Percentiles rank a stretch among this genome's conserved stretches.
Conservation (phyloP, 2,113 vertebrate genomes). For the Protomyctophum bolini region DNA sequence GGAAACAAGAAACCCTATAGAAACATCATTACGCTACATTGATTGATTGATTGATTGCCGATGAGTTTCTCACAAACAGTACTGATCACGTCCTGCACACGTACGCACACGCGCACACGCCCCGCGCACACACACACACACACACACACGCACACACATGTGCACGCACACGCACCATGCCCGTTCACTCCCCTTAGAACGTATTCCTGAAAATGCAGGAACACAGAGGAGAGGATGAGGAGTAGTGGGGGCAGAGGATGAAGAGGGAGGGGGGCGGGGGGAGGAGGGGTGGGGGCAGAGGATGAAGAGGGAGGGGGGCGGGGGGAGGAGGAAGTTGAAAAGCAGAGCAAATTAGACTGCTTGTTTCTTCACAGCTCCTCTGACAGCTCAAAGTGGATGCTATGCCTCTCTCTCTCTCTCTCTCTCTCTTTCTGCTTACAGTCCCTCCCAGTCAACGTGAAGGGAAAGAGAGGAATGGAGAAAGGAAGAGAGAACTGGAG, state of each 20-base stretch:
- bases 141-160: neutral
- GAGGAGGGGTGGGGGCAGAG: neutral
- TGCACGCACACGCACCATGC: slow-evolving; percentile 11
- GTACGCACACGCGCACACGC: too few species aligned
- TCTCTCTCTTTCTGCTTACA: slow-evolving; percentile 43
- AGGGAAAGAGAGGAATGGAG: neutral
- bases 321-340: slow-evolving; percentile 55
- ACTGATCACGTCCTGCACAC: too few species aligned
- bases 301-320: slow-evolving; percentile 1
- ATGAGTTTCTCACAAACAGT: too few species aligned
- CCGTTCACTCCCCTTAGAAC: neutral
- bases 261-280: slow-evolving; percentile 36
- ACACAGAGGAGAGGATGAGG: slow-evolving; percentile 35
- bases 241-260: too few species aligned
- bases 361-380: slow-evolving; percentile 72
- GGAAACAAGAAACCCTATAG: too few species aligned
- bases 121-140: too few species aligned
- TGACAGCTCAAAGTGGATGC: slow-evolving; percentile 53
- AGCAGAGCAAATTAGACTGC: slow-evolving; percentile 72
- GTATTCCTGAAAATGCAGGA: slow-evolving; percentile 22
- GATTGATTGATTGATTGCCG: too few species aligned
- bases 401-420: neutral
- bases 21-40: too few species aligned
- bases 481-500: neutral
- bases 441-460: slow-evolving; percentile 39